Percentiles rank a stretch among this genome's conserved stretches.
phyloP scores from a whole-genome alignment of 2,113 vertebrate genomes.

The Perca flavescens region DNA sequence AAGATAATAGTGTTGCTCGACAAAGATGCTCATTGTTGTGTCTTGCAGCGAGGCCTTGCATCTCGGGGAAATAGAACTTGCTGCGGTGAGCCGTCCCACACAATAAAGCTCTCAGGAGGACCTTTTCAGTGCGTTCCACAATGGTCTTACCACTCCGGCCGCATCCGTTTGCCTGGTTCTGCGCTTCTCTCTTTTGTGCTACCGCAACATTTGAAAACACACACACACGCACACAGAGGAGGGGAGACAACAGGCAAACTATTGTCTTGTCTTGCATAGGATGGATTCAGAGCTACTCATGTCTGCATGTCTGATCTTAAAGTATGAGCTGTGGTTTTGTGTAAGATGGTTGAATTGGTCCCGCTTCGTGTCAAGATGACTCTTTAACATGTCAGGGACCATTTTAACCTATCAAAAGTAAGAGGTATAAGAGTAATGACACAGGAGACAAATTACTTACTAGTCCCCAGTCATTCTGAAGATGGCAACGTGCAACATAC shows the following conservation, averaged over 20 bases:
- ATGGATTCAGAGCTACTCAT: slow-evolving; percentile 33
- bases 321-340: slow-evolving; percentile 44
- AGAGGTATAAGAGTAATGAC: background rate
- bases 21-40: slow-evolving; percentile 81
- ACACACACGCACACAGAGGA: background rate
- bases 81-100: slow-evolving; percentile 69
- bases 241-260: slow-evolving; percentile 67
- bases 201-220: slow-evolving; percentile 40
- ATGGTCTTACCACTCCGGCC: slow-evolving; percentile 66
- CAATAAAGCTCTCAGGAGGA: slow-evolving; percentile 73
- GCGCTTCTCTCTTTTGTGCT: slow-evolving; percentile 57
- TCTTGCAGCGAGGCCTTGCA: slow-evolving; percentile 34
- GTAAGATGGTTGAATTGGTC: slow-evolving; percentile 34
- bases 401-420: slow-evolving; percentile 7
- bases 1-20: slow-evolving; percentile 60
- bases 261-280: slow-evolving; percentile 69
- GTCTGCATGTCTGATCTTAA: slow-evolving; percentile 49
- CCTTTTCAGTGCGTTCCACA: slow-evolving; percentile 53
- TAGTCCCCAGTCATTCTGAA: slow-evolving; percentile 1
- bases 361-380: slow-evolving; percentile 24
- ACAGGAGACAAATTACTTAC: slow-evolving; percentile 7
- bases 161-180: slow-evolving; percentile 62
- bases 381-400: slow-evolving; percentile 29
- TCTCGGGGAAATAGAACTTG: slow-evolving; percentile 71
- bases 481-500: slow-evolving; percentile 28